Base-by-base conservation (phyloP, 2,888 invertebrate genomes). In the Meteorus colon region DNA sequence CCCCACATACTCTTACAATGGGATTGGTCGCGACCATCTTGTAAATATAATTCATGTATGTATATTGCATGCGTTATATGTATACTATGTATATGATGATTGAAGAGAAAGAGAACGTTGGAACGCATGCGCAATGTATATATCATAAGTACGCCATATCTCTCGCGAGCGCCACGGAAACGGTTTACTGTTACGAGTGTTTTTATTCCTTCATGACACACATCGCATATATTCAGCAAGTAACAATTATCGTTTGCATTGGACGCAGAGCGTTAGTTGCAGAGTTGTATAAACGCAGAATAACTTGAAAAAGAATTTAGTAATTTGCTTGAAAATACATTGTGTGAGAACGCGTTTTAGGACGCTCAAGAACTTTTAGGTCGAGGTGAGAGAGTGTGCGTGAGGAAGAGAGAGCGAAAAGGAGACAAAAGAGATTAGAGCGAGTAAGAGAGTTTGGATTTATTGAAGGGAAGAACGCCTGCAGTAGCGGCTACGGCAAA, bases 181-280 rank as follows among this genome's bases (percentile, higher is more conserved):
- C 83, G 78, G 80, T 82, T 82, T 80, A 70, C 81, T 76, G 78
- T 75, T 82, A 82, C 81, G 77, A 80, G 76, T 84, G 79, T 77
- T 80, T 82, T 83, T 82, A 81, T 79, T 84, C 83, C 80, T 84
- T 86, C 82, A 83, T 83, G 85, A 82, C 82, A 83, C 82, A 83
- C 78, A 82, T 84, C 86, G 84, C 80, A 83, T 83, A 83, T 79
- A 82, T 84, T 81, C 79, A 82, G 77, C 82, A 84, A 85, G 82
- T 82, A 69, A 78, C 75, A 79, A 74, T 79, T 77, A 77, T 79
- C 74, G 69, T 77, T 75, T 77, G 85, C 85, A 86, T 84, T 84
- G 83, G 85, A 86, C 86, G 88, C 87, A 85, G 88, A 86, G 87
- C 87, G 86, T 87, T 85, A 81, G 84, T 87, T 85, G 81, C 79